Evolutionary conservation across 2,797 vertebrate genomes (phyloP).

Genomic region (Neostethus bicornis): DNA sequence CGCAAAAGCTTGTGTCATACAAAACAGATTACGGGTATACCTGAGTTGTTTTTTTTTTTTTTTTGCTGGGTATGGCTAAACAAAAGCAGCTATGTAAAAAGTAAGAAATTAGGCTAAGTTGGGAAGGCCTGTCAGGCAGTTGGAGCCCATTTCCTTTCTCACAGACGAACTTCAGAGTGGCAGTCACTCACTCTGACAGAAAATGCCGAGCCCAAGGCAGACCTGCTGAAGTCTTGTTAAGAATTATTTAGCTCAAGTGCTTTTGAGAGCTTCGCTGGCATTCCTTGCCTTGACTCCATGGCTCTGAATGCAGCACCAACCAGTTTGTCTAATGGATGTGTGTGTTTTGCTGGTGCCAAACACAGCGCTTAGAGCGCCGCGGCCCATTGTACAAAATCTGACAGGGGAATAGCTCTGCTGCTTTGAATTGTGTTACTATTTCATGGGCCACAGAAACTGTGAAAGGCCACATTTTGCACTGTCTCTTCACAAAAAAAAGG

Average conservation of each 20-base stretch:
- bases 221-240: slow-evolving; percentile 3
- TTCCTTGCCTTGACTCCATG: neutral
- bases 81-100: slow-evolving; percentile 1
- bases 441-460: neutral
- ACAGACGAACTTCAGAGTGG: neutral
- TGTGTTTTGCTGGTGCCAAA: neutral
- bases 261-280: neutral
- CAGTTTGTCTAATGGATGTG: neutral
- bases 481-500: neutral
- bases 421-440: neutral
- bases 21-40: too few relatives aligned
- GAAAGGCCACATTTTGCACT: too few relatives aligned
- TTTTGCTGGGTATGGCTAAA: slow-evolving; percentile 1
- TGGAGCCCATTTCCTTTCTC: neutral
- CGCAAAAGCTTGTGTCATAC: too few relatives aligned
- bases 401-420: neutral
- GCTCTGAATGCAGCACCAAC: neutral
- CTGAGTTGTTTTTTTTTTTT: too few relatives aligned
- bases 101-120: slow-evolving; percentile 1
- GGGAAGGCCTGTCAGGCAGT: neutral
- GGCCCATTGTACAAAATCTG: neutral
- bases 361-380: neutral
- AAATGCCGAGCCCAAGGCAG: neutral
- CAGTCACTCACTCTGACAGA: neutral
- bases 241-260: slow-evolving; percentile 7